Evolutionary conservation across 2,888 invertebrate species (phyloP).

Genomic region (Digitonthophagus gazella): DNA sequence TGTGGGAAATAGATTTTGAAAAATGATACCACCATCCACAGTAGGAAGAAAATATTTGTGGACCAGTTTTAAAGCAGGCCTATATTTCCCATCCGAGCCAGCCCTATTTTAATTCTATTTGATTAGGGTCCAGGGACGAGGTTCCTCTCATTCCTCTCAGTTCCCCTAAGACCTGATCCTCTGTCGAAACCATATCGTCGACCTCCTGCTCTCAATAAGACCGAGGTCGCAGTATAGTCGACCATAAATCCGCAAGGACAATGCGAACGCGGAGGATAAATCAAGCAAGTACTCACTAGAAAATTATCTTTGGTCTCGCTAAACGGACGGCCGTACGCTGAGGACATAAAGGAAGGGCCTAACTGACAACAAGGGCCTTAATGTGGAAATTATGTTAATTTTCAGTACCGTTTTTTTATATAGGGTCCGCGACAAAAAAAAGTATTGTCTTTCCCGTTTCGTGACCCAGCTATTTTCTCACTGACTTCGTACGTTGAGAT

Average conservation of each 20-base stretch:
- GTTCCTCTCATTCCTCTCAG: not conserved
- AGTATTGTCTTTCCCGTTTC: constrained; percentile 4
- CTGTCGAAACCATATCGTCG: constrained; percentile 5
- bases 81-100: not conserved
- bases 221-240: constrained; percentile 4
- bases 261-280: constrained; percentile 27
- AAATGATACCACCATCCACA: not conserved
- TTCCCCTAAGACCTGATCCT: constrained; percentile 7
- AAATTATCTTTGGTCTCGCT: constrained; percentile 34
- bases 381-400: constrained; percentile 44
- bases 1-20: not conserved
- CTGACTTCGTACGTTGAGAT: not conserved
- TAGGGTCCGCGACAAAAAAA: constrained; percentile 7
- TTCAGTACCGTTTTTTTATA: constrained; percentile 1
- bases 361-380: constrained; percentile 40
- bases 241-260: constrained; percentile 25
- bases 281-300: constrained; percentile 31
- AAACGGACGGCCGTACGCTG: constrained; percentile 35
- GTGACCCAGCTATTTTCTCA: not conserved
- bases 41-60: constrained; percentile 15
- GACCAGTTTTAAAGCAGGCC: not conserved
- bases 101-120: constrained; percentile 17
- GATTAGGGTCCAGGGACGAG: constrained; percentile 12
- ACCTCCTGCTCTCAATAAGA: constrained; percentile 1
- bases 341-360: constrained; percentile 35